Base-by-base conservation (phyloP, 2,113 vertebrate species). In the Pluvianellus socialis region DNA sequence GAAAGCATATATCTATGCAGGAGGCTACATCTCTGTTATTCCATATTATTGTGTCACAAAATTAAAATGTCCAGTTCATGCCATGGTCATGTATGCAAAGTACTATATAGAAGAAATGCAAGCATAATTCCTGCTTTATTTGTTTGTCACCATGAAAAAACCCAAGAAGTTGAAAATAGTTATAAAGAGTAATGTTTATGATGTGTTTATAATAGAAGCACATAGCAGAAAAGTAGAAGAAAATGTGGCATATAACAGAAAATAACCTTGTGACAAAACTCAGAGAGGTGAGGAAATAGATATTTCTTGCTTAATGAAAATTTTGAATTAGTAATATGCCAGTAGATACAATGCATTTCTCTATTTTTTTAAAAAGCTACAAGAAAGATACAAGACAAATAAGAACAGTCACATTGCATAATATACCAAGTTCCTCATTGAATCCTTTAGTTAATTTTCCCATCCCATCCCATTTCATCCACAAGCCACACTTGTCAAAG, bases 391-490 rank as follows among this genome's bases (percentile, higher is more conserved):
- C 2, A 59, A 27, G 12, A 62, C n/a, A 79, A 92, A 66, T 68
- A 92, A 88, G 40, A 92, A 47, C 5, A 70, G 12, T 58, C 40
- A 56, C 14, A 44, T 24, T 84, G 49, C 7, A 22, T 73, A 87
- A 52, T 73, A 79, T n/a, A 73, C 15, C 12, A 89, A 88, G 33
- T 30, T 79, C 50, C 15, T 95, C 9, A 68, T 26, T 76, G 68
- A 90, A 85, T 61, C 23, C 27, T 86, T 91, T 50, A 80, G 67
- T 82, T 93, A 92, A 95, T 97, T 96, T 96, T 90, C 40, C n/a
- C 14, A 56, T 92, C 95, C 95, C 87, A 67, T 85, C 55, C 44
- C 14, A 56, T 92, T 95, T 95, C 87, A 71, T 85, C 55, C 44
- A 82, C 81, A 96, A 85, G 75, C 40, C 35, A 52, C 17, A 96